These are phyloP conservation scores for Helicoverpa assulta DNA, from an alignment of 2,888 invertebrate species.

Conservation along the genomic window DNA sequence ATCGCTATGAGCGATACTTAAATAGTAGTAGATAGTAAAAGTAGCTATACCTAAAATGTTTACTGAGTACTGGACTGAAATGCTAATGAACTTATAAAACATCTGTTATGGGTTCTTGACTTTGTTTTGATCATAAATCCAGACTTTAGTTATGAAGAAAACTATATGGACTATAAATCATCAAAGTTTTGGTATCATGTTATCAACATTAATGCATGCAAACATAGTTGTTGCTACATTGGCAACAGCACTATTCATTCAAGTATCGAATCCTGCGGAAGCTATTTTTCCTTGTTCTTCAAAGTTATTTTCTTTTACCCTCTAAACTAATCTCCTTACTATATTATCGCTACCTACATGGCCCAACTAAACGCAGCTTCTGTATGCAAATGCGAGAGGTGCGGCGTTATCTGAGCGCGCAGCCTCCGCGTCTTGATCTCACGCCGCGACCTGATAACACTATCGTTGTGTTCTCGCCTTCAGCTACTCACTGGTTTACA, in stretches of 20 bases:
- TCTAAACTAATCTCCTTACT: not conserved
- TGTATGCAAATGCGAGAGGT: conserved; percentile 60
- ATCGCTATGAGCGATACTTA: too few species aligned
- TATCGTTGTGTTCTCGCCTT: conserved; percentile 40
- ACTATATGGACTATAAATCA: not conserved
- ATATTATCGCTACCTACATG: not conserved
- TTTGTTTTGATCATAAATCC: not conserved
- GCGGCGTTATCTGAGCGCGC: conserved; percentile 53
- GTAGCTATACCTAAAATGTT: not conserved
- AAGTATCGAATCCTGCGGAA: too few species aligned
- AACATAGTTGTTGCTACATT: too few species aligned
- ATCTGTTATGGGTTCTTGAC: not conserved
- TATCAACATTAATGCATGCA: too few species aligned
- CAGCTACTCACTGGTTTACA: conserved; percentile 17
- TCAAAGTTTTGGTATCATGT: not conserved
- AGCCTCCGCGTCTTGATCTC: conserved; percentile 49
- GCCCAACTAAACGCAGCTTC: conserved; percentile 56
- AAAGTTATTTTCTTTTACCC: too few species aligned
- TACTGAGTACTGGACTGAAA: not conserved
- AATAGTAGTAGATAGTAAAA: too few species aligned
- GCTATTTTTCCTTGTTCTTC: too few species aligned
- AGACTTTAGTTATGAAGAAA: not conserved
- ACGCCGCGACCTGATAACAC: conserved; percentile 46
- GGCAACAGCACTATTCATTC: too few species aligned
- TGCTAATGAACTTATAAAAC: not conserved